phyloP scores from a whole-genome alignment of 2,113 vertebrate genomes.

The Heterotis niloticus region DNA sequence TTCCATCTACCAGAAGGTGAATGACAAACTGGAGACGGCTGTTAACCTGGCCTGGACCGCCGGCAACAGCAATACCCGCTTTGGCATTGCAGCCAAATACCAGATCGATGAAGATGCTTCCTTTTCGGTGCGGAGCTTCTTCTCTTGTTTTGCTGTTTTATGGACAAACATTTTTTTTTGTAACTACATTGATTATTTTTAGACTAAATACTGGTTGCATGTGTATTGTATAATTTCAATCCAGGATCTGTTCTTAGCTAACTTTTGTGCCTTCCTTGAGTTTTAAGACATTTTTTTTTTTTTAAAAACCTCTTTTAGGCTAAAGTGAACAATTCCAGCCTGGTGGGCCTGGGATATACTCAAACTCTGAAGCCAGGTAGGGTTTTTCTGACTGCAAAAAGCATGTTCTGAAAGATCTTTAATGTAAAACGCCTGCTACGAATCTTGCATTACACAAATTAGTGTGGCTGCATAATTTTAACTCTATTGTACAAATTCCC shows the following conservation, averaged over 20 bases:
- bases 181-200: neutral
- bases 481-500: neutral
- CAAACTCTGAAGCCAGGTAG: conserved; percentile 94
- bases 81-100: conserved; percentile 96
- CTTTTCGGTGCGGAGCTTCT: conserved; percentile 79
- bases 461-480: neutral
- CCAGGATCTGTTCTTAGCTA: neutral
- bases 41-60: conserved; percentile 96
- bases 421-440: conserved; percentile 11
- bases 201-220: neutral
- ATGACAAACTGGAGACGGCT: conserved; percentile 90
- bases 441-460: neutral
- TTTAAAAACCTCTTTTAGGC: conserved; percentile 61
- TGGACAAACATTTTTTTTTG: no score
- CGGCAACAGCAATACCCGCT: conserved; percentile 95
- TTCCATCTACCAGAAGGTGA: conserved; percentile 98
- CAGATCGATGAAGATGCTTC: conserved; percentile 90
- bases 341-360: conserved; percentile 93
- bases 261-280: neutral
- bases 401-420: neutral
- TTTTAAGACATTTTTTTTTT: neutral
- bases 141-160: no score
- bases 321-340: conserved; percentile 98
- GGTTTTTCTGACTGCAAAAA: conserved; percentile 28
- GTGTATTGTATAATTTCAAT: neutral